Percentiles rank a stretch among this genome's conserved stretches.
phyloP scores from a whole-genome alignment of 2,797 vertebrate genomes.

The Margarornis squamiger region DNA sequence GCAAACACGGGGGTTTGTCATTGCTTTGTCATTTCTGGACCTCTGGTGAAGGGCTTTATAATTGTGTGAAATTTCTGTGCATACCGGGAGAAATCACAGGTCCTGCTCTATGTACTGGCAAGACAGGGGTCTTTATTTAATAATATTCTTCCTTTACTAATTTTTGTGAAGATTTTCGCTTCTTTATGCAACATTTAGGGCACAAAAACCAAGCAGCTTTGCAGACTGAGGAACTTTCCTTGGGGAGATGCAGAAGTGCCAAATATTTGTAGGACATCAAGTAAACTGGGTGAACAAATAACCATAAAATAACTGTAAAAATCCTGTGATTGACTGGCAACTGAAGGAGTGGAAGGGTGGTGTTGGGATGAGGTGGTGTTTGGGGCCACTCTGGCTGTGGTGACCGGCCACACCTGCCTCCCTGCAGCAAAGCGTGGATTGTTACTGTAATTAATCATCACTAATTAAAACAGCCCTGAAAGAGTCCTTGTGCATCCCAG shows the following conservation, averaged over 20 bases:
- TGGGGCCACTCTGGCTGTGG: neutral
- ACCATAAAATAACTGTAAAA: neutral
- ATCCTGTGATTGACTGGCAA: accelerated
- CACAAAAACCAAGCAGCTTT: accelerated
- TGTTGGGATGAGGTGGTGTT: neutral
- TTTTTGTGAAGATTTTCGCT: neutral
- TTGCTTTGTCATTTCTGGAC: neutral
- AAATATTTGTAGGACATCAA: neutral
- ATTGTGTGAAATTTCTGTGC: neutral
- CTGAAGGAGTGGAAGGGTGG: neutral
- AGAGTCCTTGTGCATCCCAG: conserved; percentile 21
- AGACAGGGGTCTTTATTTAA: neutral
- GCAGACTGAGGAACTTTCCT: neutral
- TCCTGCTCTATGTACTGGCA: neutral
- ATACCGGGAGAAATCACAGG: neutral
- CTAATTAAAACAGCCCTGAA: conserved; percentile 55
- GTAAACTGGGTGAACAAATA: neutral
- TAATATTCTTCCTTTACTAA: neutral
- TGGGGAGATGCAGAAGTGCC: neutral
- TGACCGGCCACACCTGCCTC: neutral
- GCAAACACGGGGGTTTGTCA: neutral
- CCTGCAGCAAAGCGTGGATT: neutral
- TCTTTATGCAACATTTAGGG: neutral
- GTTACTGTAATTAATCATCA: conserved; percentile 31
- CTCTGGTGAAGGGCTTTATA: neutral